Percentiles rank a stretch among this genome's conserved stretches.
phyloP scores from a whole-genome alignment of 2,888 invertebrate genomes.

The Eupeodes latifasciatus region DNA sequence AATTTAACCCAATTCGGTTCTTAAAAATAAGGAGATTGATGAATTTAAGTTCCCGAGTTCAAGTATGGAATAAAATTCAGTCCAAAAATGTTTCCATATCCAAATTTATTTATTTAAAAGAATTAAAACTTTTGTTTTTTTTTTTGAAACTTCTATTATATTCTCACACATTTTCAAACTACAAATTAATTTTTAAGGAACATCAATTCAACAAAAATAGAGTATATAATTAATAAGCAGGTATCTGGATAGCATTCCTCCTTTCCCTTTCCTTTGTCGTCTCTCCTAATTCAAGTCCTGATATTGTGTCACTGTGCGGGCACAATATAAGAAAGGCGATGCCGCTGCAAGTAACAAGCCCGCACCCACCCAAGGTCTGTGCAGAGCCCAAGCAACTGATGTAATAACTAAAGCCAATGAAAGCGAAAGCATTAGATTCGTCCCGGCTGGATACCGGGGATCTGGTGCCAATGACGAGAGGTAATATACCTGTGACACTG shows the following conservation, averaged over 20 bases:
- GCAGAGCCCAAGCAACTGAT: slow-evolving; percentile 85
- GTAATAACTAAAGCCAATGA: slow-evolving; percentile 85
- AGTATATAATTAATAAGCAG: neutral
- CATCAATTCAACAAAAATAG: slow-evolving; percentile 4
- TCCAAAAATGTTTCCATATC: too few relatives aligned
- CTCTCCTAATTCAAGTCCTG: slow-evolving; percentile 77
- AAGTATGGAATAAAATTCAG: too few relatives aligned
- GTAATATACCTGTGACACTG: slow-evolving; percentile 81
- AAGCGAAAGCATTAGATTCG: slow-evolving; percentile 85
- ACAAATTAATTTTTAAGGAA: slow-evolving; percentile 1
- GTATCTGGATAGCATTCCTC: slow-evolving; percentile 10
- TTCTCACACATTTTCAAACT: slow-evolving; percentile 4
- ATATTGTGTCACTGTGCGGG: slow-evolving; percentile 80
- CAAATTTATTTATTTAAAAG: too few relatives aligned
- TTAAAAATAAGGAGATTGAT: too few relatives aligned
- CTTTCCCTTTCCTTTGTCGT: too few relatives aligned
- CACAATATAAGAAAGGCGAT: slow-evolving; percentile 85
- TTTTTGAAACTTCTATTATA: slow-evolving; percentile 8
- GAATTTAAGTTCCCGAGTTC: too few relatives aligned
- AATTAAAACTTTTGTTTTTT: too few relatives aligned
- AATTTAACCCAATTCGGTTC: too few relatives aligned
- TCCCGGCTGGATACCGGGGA: slow-evolving; percentile 82
- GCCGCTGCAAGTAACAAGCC: slow-evolving; percentile 85
- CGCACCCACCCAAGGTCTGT: slow-evolving; percentile 85
- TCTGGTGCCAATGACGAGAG: slow-evolving; percentile 82